Evolutionary conservation across 2,113 vertebrate genomes (phyloP), one percentile per base, ranked within the genome.

Genomic region (Muscicapa adusta): DNA sequence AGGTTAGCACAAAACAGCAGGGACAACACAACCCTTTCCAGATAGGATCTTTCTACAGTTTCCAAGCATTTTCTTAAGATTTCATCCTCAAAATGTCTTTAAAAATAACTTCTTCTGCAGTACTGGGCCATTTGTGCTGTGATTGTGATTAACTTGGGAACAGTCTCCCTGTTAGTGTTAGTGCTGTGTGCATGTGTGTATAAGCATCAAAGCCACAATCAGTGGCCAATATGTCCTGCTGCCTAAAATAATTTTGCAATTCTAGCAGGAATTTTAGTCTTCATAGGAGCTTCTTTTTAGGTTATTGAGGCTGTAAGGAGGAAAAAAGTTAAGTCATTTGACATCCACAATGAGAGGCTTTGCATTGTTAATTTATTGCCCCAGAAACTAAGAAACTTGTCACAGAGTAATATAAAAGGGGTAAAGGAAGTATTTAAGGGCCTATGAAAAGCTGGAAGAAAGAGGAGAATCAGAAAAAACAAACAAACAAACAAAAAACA

Each of bases 101-200:
- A 4, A 68, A 75, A 31, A 26, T 36, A n/a, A 51, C 45, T 65
- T 73, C 10, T 77, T 12, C 53, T 66, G 11, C 19, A 77, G 14
- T 54, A 36, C 10, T 28, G 5, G 28, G 19, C 16, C 38, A 24
- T 80, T 89, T 73, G 26, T 6, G 1, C 23, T 43, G 18, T n/a
- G 34, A 31, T 23, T 50, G 60, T 42, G 20, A 61, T 83, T 78
- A 72, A 17, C 7, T 28, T 61, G 56, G 28, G 19, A 72, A 10
- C 2, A 75, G 20, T 26, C 20, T 74, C 40, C 34, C n/a, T n/a
- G n/a, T n/a, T n/a, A n/a, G n/a, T n/a, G 29, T 67, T 20, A 85
- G 48, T 0, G 0, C 5, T 43, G 5, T 36, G 50, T 79, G 14
- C 1, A 1, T 25, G 31, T 42, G 17, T 54, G 5, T 45, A 28